Conservation (phyloP, 1,140 invertebrate genomes). For the Drosophila melanica region DNA sequence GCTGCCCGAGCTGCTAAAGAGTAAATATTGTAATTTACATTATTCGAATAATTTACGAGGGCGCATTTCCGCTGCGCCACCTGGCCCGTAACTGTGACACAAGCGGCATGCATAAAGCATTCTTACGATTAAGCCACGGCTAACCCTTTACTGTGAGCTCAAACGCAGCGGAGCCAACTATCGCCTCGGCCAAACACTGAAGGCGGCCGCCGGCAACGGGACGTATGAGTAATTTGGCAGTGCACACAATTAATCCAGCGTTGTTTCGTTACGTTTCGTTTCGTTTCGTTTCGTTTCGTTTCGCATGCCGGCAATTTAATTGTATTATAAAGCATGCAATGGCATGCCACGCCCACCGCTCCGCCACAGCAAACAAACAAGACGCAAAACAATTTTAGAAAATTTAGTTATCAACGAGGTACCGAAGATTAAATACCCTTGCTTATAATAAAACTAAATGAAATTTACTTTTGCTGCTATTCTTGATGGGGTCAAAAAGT, state of each 20-base stretch:
- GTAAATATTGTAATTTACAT: constrained; percentile 80
- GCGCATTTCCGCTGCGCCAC: constrained; percentile 55
- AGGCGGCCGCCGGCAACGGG: constrained; percentile 40
- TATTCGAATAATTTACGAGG: constrained; percentile 79
- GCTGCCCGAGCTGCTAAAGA: constrained; percentile 51
- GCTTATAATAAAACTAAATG: too few species aligned
- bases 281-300: constrained; percentile 1
- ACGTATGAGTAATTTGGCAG: constrained; percentile 78
- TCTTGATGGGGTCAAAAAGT: too few species aligned
- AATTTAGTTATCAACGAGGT: not conserved
- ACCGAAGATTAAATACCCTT: too few species aligned
- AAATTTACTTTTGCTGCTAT: too few species aligned
- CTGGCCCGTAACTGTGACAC: constrained; percentile 35
- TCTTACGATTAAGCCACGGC: constrained; percentile 28
- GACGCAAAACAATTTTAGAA: constrained; percentile 19
- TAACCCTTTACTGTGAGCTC: not conserved
- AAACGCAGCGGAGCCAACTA: constrained; percentile 2
- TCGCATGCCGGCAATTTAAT: constrained; percentile 60
- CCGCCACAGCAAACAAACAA: constrained; percentile 9
- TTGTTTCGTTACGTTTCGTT: constrained; percentile 24
- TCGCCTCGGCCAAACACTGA: not conserved
- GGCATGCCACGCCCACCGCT: constrained; percentile 28
- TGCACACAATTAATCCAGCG: constrained; percentile 70
- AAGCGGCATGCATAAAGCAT: constrained; percentile 31
- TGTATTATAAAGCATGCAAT: constrained; percentile 71